Evolutionary conservation across 2,113 vertebrate species (phyloP).

Genomic region (Scartelaos histophorus): DNA sequence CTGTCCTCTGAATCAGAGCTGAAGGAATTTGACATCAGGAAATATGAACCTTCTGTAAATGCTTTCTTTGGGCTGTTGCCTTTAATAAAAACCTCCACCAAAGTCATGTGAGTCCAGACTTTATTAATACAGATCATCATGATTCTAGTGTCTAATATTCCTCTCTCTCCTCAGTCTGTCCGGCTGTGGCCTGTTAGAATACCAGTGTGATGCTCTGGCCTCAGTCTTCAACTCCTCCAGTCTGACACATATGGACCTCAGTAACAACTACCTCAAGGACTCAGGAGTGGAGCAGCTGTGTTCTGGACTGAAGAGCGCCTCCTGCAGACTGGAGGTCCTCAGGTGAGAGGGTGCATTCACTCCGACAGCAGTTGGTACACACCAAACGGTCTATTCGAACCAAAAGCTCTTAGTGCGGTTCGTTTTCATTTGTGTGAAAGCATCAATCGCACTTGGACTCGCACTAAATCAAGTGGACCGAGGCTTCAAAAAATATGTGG

Average conservation of each 20-base stretch:
- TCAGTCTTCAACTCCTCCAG: not conserved
- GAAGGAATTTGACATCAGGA: not conserved
- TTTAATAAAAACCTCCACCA: not conserved
- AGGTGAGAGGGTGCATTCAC: too few species aligned
- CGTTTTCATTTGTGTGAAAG: too few species aligned
- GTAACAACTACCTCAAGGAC: not conserved
- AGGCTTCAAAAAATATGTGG: too few species aligned
- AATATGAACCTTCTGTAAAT: not conserved
- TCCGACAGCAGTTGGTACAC: too few species aligned
- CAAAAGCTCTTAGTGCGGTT: too few species aligned
- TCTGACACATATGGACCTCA: slow-evolving; percentile 1
- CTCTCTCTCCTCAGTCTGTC: slow-evolving; percentile 1
- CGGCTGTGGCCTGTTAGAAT: not conserved
- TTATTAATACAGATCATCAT: not conserved
- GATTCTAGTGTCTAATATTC: not conserved
- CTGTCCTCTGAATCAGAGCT: not conserved
- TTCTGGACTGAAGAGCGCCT: not conserved
- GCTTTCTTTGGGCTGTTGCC: not conserved
- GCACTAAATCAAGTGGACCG: too few species aligned
- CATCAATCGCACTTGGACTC: too few species aligned
- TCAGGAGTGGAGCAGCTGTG: not conserved
- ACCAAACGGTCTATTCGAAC: too few species aligned
- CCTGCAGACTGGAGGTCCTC: slow-evolving; percentile 1
- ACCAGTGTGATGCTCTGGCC: not conserved
- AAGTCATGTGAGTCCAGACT: not conserved